Base-by-base conservation (phyloP, 2,113 vertebrate species). In the Pycnonotus jocosus region DNA sequence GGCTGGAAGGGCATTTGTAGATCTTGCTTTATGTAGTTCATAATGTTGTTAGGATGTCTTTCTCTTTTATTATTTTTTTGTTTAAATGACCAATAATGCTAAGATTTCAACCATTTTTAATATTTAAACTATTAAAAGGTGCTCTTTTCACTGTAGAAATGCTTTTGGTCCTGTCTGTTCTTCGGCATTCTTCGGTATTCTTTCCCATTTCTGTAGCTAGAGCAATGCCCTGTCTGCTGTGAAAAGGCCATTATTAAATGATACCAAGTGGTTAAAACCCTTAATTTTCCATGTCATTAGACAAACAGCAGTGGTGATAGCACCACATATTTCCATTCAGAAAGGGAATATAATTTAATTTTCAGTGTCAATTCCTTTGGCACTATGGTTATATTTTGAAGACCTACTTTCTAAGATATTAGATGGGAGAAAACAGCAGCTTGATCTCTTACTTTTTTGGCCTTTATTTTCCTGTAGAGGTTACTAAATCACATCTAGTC, bases 271-370 rank as follows among this genome's bases (percentile, higher is more conserved):
- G 80, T 57, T 94, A 90, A 93, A 94, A 3, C 9, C 50, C 77
- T 88, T 93, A 79, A 92, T 95, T 96, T 96, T 95, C 92, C 88
- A 88, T 96, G 86, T 95, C 92, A 93, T 95, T 94, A 93, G 96
- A 92, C 90, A 92, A 94, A 74, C 72, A 92, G 60, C 71, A 28
- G n/a, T 71, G 69, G 28, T 66, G 88, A 86, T 83, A 94, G 72
- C 57, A 86, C 38, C 70, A 54, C 47, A 18, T 60, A 81, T 60
- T 91, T 84, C 72, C 51, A 69, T 61, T 88, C 48, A 65, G 80
- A 93, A 93, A 89, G 15, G n/a, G 45, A 92, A 80, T 88, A 79
- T 38, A 9, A 61, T 78, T 93, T 86, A 93, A 92, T 74, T 79
- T 44, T 40, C 40, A 83, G 20, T 57, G 47, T 83, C 69, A 74